These are phyloP conservation scores for Eumacrocentrus americanus DNA, from an alignment of 2,888 invertebrate genomes.

Conservation along the genomic window DNA sequence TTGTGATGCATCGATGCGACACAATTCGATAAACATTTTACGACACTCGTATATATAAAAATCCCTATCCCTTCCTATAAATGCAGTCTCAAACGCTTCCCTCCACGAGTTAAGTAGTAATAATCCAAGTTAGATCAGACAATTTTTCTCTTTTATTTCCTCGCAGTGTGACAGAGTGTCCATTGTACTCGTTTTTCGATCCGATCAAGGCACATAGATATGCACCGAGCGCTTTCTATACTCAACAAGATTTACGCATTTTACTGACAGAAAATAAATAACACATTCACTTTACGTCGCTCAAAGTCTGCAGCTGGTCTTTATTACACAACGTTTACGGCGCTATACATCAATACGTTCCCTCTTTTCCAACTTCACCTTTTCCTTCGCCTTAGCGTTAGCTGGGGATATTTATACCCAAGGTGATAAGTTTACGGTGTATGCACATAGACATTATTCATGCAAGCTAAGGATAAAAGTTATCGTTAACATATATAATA, in stretches of 20 bases:
- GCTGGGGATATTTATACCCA: background rate
- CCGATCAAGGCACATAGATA: too few relatives aligned
- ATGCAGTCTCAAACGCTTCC: background rate
- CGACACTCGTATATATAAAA: background rate
- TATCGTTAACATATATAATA: background rate
- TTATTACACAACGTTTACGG: too few relatives aligned
- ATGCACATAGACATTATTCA: background rate
- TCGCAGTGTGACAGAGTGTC: background rate
- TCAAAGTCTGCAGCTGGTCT: too few relatives aligned
- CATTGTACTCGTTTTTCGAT: too few relatives aligned
- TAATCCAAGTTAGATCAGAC: background rate
- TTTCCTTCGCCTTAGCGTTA: background rate
- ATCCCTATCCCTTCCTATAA: background rate
- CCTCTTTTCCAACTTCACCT: background rate
- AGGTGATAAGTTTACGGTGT: background rate
- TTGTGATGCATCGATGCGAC: too few relatives aligned
- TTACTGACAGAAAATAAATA: slow-evolving; percentile 29
- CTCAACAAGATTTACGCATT: background rate
- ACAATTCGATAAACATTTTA: background rate
- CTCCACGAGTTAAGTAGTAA: background rate
- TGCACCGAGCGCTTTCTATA: background rate
- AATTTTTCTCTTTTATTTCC: background rate
- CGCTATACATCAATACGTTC: background rate
- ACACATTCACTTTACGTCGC: slow-evolving; percentile 24
- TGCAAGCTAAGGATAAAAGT: background rate